A percentile compares a stretch with the other conserved stretches of the same genome.
Conservation (phyloP, 2,113 vertebrate species). For the Sinocyclocheilus maitianheensis region DNA sequence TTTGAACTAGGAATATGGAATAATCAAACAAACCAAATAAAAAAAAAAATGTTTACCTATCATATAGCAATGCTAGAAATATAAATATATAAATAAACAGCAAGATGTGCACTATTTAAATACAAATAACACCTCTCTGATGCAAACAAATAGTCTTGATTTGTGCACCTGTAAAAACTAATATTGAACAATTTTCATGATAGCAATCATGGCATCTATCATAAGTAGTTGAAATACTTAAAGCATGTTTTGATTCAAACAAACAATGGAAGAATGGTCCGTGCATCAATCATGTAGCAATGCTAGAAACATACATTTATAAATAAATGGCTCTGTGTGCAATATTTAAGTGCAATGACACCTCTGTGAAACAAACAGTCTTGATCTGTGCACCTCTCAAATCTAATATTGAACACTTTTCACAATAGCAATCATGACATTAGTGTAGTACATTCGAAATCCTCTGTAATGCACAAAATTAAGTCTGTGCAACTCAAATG, state of each 20-base stretch:
- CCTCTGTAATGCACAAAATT: conserved; percentile 58
- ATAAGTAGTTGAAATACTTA: no score
- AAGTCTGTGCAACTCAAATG: neutral
- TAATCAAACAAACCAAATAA: neutral
- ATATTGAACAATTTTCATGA: no score
- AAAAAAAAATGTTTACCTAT: no score
- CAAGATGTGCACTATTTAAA: neutral
- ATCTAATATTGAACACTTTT: conserved; percentile 23
- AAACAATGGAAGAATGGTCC: neutral
- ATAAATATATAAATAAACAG: no score
- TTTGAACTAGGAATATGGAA: no score
- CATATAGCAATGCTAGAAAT: no score
- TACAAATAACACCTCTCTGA: no score
- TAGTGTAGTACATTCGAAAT: conserved; percentile 11
- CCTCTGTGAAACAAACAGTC: neutral
- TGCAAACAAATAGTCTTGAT: no score
- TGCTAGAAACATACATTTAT: neutral
- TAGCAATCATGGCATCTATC: no score
- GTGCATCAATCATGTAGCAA: neutral
- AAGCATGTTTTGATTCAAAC: no score
- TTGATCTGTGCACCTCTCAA: conserved; percentile 12
- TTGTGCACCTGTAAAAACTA: no score
- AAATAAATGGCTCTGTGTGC: neutral
- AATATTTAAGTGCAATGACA: neutral
- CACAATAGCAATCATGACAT: conserved; percentile 15